Evolutionary conservation across 2,888 invertebrate genomes (phyloP), one percentile per base, ranked within the genome.

Genomic region (Drosophila vallismaia): DNA sequence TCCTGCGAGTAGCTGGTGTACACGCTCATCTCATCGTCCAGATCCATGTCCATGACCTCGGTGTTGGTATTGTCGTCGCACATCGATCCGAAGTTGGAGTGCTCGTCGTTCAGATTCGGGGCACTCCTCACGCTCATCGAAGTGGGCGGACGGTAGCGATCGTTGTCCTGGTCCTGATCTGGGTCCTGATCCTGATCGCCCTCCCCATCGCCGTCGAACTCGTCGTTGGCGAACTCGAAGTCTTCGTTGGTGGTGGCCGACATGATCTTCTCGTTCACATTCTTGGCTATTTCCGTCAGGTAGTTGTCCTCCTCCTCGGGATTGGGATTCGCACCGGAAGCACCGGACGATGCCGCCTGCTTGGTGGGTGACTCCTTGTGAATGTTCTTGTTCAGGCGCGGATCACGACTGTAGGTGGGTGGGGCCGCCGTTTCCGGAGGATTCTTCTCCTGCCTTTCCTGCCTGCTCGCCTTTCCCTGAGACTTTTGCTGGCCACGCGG

Each of bases 21-120:
- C 0, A 91, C 90, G 71, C 92, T 92, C 79, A 91, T 85, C 62
- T 92, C 91, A 54, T 92, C 92, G 38, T 92, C 92, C 5, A 92
- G 75, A 74, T 92, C 92, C 92, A 92, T 91, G 71, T 92, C 92
- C 77, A 91, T 89, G 1, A 92, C 78, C 71, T 92, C 92, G 0
- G 92, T 92, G 45, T 92, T 91, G 2, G 92, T 92, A 31, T 88
- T 90, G 19, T 79, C 90, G 69, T 90, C 90, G 46, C 88, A 87
- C 54, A 88, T 83, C 33, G 88, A 86, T 10, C 79, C 89, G 6
- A 90, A 89, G 51, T 91, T 90, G 0, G 89, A 90, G 48, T 88
- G 90, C 45, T 91, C 90, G 38, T 91, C 91, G 38, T 91, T 91
- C 0, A 91, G 78, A 62, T 90, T 91, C 0, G 91, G 91, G 0